A percentile compares a stretch with the other conserved stretches of the same genome.
These are phyloP conservation scores for Enhydra lutris DNA, from an alignment of 2,113 vertebrate genomes.

Conservation along the genomic window DNA sequence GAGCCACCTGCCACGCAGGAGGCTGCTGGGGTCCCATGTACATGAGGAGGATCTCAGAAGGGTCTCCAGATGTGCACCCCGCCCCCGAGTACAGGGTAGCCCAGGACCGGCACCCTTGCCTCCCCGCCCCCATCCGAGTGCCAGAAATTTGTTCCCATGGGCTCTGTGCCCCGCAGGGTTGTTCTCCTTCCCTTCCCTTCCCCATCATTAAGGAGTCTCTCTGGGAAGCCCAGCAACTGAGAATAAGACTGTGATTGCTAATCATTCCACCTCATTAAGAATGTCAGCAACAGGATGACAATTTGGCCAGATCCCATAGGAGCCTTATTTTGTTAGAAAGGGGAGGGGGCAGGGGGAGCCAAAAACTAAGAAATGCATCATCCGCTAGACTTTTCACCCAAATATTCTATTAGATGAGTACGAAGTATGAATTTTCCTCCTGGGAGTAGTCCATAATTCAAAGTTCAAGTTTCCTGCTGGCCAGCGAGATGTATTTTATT, in stretches of 20 bases:
- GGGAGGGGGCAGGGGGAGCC: background rate
- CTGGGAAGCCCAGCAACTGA: background rate
- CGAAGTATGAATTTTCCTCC: background rate
- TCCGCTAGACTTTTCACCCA: background rate
- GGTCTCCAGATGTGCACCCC: background rate
- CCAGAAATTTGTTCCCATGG: background rate
- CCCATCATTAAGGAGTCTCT: background rate
- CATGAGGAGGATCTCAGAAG: background rate
- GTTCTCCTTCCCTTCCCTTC: background rate
- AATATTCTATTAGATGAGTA: background rate
- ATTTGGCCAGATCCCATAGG: background rate
- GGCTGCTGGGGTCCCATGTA: accelerated
- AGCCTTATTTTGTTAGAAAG: background rate
- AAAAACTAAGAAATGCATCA: background rate
- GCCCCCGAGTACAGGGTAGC: background rate
- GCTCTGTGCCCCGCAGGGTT: background rate
- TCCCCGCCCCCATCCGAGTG: background rate
- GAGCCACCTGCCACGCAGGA: background rate
- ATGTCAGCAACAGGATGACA: background rate
- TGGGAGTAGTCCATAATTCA: background rate
- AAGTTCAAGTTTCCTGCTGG: background rate
- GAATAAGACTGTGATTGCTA: background rate
- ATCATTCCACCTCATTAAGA: background rate
- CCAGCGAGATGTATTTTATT: background rate
- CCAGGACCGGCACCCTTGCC: accelerated